Percentiles rank a stretch among this genome's conserved stretches.
Conservation (phyloP, 2,888 invertebrate species). For the Gasteruption jaculator region DNA sequence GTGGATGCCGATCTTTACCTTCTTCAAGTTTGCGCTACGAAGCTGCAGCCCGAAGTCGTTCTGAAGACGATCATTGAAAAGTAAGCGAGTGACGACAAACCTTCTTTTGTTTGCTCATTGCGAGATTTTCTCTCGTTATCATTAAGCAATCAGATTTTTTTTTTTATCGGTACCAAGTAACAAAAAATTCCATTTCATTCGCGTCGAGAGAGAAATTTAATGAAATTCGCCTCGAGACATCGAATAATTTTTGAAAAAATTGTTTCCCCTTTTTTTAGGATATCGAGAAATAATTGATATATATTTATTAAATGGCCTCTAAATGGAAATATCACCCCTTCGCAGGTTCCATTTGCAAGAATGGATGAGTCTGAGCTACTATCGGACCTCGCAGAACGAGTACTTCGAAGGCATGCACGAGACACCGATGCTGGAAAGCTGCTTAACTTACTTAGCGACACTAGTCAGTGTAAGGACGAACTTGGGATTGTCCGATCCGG, state of each 20-base stretch:
- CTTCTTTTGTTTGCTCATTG: not conserved
- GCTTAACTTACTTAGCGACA: conserved; percentile 85
- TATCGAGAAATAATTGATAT: not conserved
- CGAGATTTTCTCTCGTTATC: not conserved
- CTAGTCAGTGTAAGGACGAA: conserved; percentile 85
- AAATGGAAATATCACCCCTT: no score
- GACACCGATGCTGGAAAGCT: conserved; percentile 87
- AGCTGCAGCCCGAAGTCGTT: conserved; percentile 80
- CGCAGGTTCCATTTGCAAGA: conserved; percentile 79
- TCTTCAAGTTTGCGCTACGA: conserved; percentile 88
- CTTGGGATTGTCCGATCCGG: conserved; percentile 63
- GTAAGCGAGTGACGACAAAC: conserved; percentile 52
- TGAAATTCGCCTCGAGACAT: not conserved
- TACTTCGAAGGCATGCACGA: conserved; percentile 75
- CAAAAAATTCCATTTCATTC: not conserved
- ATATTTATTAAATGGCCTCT: conserved; percentile 1
- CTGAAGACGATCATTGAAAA: conserved; percentile 84
- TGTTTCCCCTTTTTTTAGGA: conserved; percentile 1
- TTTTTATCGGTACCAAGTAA: not conserved
- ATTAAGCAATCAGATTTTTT: conserved; percentile 5
- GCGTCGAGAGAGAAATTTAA: not conserved
- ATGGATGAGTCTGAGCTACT: conserved; percentile 76
- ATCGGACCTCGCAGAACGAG: conserved; percentile 60
- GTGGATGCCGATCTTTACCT: conserved; percentile 95
- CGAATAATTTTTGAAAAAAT: conserved; percentile 6